Evolutionary conservation across 2,888 invertebrate species (phyloP), one percentile per base, ranked within the genome.

Genomic region (Bibio marci): DNA sequence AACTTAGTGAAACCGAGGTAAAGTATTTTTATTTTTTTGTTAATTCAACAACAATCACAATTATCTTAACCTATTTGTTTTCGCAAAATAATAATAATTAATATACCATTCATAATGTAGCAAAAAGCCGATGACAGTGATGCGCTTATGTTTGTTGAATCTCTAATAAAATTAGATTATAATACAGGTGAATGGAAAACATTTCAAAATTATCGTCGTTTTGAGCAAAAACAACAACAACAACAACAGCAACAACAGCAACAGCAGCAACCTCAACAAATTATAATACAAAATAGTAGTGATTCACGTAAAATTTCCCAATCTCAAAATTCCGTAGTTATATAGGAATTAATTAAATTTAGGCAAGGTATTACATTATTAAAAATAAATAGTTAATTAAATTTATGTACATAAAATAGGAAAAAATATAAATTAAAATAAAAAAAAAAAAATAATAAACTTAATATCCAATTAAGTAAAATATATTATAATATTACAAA

Each of bases 121-220:
- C 15, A 22, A 72, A 51, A 90, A 54, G 69, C 80, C 0, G 90
- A 92, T 58, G 86, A 87, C 46, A 77, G 80, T 1, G 76, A 78
- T 51, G 65, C 71, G 15, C 47, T 57, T 35, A 61, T 61, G 46
- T 50, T 56, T 42, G 61, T 63, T 0, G 95, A 95, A 61, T 92
- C 88, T 46, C 91, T 90, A 63, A 95, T 97, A 74, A 91, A 95
- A 60, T 88, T 97, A 87, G 95, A 97, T 65, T 95, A 95, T 64
- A 85, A 85, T 55, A 92, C 88, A 39, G 95, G 95, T 22, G 92
- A 95, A 57, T 97, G 94, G 94, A 92, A 92, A 56, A 68, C 81
- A 50, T 81, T 94, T 50, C 88, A 91, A 62, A 94, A 94, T 54
- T 83, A 80, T 58, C 69, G 86, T 42, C 77, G 81, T 41, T 69